A percentile compares a stretch with the other conserved stretches of the same genome.
Conservation (phyloP, 1,140 invertebrate species). For the Eubasilissa regina region DNA sequence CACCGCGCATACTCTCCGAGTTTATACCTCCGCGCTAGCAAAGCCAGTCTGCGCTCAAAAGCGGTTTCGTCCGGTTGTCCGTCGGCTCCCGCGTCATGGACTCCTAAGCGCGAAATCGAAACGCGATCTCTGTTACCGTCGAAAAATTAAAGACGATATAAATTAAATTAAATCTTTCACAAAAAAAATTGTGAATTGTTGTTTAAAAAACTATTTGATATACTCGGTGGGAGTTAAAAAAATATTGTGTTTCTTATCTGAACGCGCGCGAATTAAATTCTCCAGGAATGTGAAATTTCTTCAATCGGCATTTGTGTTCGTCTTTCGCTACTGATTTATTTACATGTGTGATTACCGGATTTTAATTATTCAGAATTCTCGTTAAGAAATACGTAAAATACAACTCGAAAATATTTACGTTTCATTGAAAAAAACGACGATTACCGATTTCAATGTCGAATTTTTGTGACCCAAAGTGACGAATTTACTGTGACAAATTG, state of each 20-base stretch:
- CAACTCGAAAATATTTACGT: background rate
- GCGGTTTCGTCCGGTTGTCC: background rate
- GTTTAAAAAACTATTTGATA: too few species aligned
- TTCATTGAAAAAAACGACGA: background rate
- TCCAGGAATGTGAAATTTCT: background rate
- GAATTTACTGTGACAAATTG: slow-evolving; percentile 15
- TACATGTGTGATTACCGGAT: slow-evolving; percentile 19
- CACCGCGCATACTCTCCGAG: slow-evolving; percentile 20
- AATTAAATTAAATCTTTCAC: background rate
- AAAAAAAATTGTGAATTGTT: background rate
- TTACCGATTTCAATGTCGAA: background rate
- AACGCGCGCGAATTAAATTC: background rate
- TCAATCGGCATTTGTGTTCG: background rate
- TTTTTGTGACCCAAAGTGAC: background rate
- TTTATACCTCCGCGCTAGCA: slow-evolving; percentile 3
- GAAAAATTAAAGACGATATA: too few species aligned
- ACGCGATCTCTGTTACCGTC: background rate
- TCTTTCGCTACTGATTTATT: background rate
- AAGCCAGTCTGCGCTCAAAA: slow-evolving; percentile 23
- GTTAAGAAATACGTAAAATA: slow-evolving; percentile 6
- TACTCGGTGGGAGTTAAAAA: too few species aligned
- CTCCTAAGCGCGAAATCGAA: background rate
- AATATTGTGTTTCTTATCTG: background rate
- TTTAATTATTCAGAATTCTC: slow-evolving; percentile 18
- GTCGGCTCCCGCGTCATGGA: background rate